phyloP scores from a whole-genome alignment of 37 sponge, comb jelly and placozoan genomes.

The Cliona cf. orientalis region DNA sequence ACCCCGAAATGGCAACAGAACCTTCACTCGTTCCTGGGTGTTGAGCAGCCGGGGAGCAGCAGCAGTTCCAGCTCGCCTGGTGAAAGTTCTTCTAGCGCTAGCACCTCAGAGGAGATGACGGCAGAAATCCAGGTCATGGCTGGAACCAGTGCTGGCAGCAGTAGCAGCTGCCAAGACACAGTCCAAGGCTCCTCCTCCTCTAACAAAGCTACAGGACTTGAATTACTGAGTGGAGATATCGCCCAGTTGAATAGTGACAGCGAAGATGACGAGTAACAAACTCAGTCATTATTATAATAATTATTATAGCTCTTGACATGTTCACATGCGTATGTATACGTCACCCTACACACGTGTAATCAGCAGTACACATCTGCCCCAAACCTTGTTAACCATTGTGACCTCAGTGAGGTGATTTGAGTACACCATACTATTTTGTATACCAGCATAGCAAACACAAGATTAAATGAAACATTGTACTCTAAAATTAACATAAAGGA shows the following conservation, averaged over 20 bases:
- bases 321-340: too few species aligned
- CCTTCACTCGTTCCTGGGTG: conserved; percentile 24
- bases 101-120: background rate
- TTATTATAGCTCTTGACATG: too few species aligned
- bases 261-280: conserved; percentile 14
- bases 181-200: background rate
- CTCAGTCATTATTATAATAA: too few species aligned
- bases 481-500: too few species aligned
- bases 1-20: conserved; percentile 77
- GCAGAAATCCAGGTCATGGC: background rate
- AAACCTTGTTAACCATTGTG: background rate
- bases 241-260: conserved; percentile 39
- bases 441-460: too few species aligned
- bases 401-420: background rate
- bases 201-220: background rate
- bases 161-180: background rate
- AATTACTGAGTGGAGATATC: conserved; percentile 7
- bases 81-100: background rate
- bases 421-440: too few species aligned
- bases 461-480: too few species aligned
- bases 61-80: background rate
- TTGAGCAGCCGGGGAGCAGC: background rate
- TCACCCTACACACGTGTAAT: too few species aligned
- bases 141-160: background rate
- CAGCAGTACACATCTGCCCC: too few species aligned